Conservation (phyloP, 2,113 vertebrate species). For the Quiscalus mexicanus region DNA sequence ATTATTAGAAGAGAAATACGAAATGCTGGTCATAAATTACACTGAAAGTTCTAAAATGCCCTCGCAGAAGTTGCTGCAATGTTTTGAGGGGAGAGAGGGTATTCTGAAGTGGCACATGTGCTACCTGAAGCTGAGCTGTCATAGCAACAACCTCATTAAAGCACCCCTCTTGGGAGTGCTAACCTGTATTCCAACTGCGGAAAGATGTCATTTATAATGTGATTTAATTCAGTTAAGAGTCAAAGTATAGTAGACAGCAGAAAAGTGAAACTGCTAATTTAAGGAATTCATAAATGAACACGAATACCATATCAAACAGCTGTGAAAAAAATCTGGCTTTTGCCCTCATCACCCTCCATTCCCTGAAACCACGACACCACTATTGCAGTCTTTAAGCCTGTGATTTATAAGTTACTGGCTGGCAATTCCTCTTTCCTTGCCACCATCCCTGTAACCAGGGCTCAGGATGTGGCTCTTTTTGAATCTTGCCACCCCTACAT, state of each 20-base stretch:
- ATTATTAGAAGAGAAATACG: not conserved
- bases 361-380: not conserved
- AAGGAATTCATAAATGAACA: constrained; percentile 29
- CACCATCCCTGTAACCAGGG: not conserved
- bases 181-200: constrained; percentile 64
- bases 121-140: constrained; percentile 62
- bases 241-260: constrained; percentile 21
- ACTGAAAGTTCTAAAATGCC: not conserved
- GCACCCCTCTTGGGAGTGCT: constrained; percentile 28
- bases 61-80: not conserved
- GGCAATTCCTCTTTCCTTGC: not conserved
- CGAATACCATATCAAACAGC: not conserved
- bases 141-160: constrained; percentile 75
- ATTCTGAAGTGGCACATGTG: constrained; percentile 27
- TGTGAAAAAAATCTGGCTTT: not conserved
- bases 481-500: not conserved
- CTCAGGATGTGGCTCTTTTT: not conserved
- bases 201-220: constrained; percentile 63
- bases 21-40: not conserved
- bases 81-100: constrained; percentile 11
- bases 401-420: not conserved
- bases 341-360: not conserved
- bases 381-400: not conserved
- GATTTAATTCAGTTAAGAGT: constrained; percentile 35
- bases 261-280: constrained; percentile 59